A percentile compares a stretch with the other conserved stretches of the same genome.
Evolutionary conservation across 2,888 invertebrate genomes (phyloP).

Genomic region (Apodemia zela): DNA sequence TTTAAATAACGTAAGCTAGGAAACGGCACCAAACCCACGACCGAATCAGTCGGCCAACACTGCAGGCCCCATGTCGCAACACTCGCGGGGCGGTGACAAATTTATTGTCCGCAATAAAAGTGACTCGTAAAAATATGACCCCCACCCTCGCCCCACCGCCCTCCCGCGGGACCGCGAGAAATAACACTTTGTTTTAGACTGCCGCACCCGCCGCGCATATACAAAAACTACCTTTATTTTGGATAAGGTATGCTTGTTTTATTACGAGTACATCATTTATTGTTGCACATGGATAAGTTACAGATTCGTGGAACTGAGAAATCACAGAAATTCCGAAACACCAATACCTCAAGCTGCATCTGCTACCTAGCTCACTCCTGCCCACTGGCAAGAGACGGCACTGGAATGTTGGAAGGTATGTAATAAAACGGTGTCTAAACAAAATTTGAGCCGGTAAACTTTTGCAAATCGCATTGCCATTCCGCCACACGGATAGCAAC

Average conservation of each 20-base stretch:
- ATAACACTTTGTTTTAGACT: conserved; percentile 76
- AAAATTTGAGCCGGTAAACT: no score
- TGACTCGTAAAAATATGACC: conserved; percentile 73
- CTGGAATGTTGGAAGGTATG: no score
- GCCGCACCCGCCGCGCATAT: conserved; percentile 34
- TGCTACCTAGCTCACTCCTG: no score
- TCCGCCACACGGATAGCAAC: no score
- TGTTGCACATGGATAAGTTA: no score
- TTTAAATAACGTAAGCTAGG: not conserved
- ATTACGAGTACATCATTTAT: no score
- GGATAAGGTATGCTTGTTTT: conserved; percentile 37
- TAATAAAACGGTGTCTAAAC: no score
- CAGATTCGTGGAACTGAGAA: no score
- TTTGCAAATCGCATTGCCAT: no score
- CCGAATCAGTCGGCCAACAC: conserved; percentile 10
- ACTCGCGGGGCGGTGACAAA: conserved; percentile 56
- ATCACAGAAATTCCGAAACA: no score
- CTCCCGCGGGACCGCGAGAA: conserved; percentile 60
- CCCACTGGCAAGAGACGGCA: no score
- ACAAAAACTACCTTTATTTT: conserved; percentile 22
- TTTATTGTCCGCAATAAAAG: conserved; percentile 72
- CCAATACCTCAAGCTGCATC: no score
- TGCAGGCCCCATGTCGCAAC: conserved; percentile 25
- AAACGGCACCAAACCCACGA: not conserved
- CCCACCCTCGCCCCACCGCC: conserved; percentile 24